phyloP scores from a whole-genome alignment of 1,140 invertebrate species.

The Littorina saxatilis region DNA sequence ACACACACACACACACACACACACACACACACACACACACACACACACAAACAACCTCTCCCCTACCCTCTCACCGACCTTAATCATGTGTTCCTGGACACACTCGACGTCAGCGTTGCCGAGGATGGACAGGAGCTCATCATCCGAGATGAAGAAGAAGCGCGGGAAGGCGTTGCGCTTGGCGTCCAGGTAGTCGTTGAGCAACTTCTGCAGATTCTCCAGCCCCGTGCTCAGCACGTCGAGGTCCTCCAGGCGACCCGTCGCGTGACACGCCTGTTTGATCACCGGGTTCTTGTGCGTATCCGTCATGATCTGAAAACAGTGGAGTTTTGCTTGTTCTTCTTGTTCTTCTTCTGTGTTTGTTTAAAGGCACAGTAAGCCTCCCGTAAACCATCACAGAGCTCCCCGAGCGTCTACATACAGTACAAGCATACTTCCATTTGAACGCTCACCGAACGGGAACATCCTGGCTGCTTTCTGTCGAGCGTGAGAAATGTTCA shows the following conservation, averaged over 20 bases:
- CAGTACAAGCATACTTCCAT: no score
- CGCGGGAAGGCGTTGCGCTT: conserved; percentile 89
- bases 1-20: background rate
- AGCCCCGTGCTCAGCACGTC: conserved; percentile 82
- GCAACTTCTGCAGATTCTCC: conserved; percentile 90
- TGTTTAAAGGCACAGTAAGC: no score
- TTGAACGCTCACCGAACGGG: no score
- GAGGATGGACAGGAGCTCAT: conserved; percentile 89
- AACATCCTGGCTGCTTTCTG: no score
- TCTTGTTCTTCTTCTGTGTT: no score
- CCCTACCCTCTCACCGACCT: conserved; percentile 77
- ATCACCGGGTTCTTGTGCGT: conserved; percentile 85
- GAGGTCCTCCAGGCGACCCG: conserved; percentile 84
- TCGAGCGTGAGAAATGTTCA: no score
- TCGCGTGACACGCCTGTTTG: conserved; percentile 83
- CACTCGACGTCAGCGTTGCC: conserved; percentile 85
- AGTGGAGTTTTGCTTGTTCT: no score
- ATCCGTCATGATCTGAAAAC: conserved; percentile 85
- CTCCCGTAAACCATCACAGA: no score
- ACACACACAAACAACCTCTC: background rate
- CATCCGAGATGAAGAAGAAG: conserved; percentile 94
- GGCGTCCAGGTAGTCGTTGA: conserved; percentile 90
- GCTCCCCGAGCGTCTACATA: no score
- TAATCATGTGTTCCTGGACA: conserved; percentile 92
- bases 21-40: conserved; percentile 9